Base-by-base conservation (phyloP, 2,113 vertebrate species). In the Heterochromis multidens region DNA sequence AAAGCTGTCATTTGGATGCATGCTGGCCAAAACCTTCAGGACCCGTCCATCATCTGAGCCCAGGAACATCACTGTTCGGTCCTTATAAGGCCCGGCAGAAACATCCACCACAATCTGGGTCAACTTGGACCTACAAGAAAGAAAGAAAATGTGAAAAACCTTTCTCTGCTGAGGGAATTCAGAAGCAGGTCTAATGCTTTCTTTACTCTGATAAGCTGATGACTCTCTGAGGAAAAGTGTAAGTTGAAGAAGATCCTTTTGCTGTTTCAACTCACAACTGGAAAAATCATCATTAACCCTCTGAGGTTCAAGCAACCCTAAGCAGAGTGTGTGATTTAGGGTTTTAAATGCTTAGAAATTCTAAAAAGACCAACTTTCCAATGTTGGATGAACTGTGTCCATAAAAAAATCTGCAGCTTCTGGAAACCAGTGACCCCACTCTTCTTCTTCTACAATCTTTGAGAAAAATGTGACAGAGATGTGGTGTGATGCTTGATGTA, bases 21-120 rank as follows among this genome's bases (percentile, higher is more conserved):
- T 93, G 7, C 91, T 91, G 1, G 91, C 93, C 82, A 99, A 84
- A 31, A 98, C 96, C 92, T 99, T 99, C 79, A 98, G 94, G 62
- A 99, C 92, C 0, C 89, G 87, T 5, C 98, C 98, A 0, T 98
- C 97, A 2, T 97, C 96, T 0, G 97, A 96, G 3, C 97, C 97
- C 82, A 99, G 94, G 88, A 99, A 99, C 57, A 99, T 90, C 46
- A 99, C 97, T 0, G 97, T 98, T 16, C 83, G 91, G 83, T 99
- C 96, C 31, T 95, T 87, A 8, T 85, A 54, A 0, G 96, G 97
- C 0, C 98, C 98, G 0, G 97, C 98, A 0, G 88, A 90, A 4
- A 95, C 90, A 27, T 99, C 97, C 83, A 95, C 98, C 1, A 95
- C 97, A 7, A 99, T 94, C 93, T 96, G 97, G 12, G 96, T 98